Percentiles rank a stretch among this genome's conserved stretches.
Conservation (phyloP, 2,113 vertebrate species). For the Philantomba maxwellii region DNA sequence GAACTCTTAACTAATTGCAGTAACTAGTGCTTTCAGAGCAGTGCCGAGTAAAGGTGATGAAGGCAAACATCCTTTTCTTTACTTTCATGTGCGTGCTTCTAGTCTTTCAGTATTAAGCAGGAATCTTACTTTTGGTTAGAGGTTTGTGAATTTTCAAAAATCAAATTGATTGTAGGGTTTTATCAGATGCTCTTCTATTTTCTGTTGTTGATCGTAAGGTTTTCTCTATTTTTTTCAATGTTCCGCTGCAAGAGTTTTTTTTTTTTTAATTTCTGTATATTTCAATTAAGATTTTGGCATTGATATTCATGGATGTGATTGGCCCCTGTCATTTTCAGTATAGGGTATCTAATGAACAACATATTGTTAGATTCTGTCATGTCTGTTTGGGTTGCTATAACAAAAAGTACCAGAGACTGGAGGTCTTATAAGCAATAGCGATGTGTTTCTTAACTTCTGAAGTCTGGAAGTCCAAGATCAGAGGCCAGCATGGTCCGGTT, state of each 20-base stretch:
- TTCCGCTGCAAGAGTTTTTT: background rate
- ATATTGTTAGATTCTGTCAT: background rate
- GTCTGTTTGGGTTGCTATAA: background rate
- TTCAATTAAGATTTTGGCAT: conserved; percentile 5
- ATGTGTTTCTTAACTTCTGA: background rate
- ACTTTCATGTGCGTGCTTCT: background rate
- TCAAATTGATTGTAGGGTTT: background rate
- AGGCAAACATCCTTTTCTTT: background rate
- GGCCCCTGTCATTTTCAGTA: background rate
- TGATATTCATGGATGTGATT: background rate
- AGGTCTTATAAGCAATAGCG: background rate
- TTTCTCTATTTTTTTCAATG: conserved; percentile 3
- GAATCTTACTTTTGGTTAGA: conserved; percentile 10
- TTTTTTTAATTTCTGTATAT: conserved; percentile 13
- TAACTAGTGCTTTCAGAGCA: background rate
- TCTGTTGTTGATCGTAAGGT: background rate
- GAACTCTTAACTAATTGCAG: background rate
- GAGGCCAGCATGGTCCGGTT: background rate
- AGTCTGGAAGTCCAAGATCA: background rate
- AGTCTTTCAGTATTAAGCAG: background rate
- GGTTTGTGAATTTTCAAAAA: background rate
- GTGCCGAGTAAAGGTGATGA: background rate
- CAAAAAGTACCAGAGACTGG: background rate
- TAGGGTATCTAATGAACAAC: background rate
- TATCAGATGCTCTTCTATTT: background rate